phyloP scores from a whole-genome alignment of 2,113 vertebrate species.

The Hippotragus niger region DNA sequence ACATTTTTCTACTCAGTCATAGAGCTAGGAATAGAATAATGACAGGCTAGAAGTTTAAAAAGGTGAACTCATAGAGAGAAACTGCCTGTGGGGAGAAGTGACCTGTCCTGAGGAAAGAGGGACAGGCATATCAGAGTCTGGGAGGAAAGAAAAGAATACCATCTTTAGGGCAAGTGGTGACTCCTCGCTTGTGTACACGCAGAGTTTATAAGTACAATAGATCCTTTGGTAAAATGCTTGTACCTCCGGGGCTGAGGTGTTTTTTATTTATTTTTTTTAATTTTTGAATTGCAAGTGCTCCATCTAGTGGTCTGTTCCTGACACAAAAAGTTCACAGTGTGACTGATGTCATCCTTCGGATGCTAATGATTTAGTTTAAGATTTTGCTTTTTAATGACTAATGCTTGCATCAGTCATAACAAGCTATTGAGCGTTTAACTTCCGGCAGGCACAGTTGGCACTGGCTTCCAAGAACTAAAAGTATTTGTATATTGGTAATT shows the following conservation, averaged over 20 bases:
- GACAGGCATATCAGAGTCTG: slow-evolving; percentile 35
- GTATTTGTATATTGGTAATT: slow-evolving; percentile 55
- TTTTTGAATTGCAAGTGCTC: slow-evolving; percentile 81
- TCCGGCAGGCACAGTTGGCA: slow-evolving; percentile 49
- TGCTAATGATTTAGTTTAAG: slow-evolving; percentile 42
- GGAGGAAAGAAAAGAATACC: slow-evolving; percentile 30
- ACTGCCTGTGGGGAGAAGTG: slow-evolving; percentile 8
- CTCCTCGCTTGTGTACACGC: not conserved
- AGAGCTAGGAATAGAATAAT: not conserved
- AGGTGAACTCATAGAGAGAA: slow-evolving; percentile 28
- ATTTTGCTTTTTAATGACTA: slow-evolving; percentile 47
- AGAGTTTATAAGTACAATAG: slow-evolving; percentile 59
- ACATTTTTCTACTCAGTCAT: not conserved
- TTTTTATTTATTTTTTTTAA: not conserved
- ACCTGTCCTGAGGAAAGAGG: slow-evolving; percentile 48
- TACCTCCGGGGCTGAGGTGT: not conserved
- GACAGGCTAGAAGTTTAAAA: not conserved
- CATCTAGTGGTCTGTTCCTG: slow-evolving; percentile 76
- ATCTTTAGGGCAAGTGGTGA: not conserved
- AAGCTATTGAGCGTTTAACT: slow-evolving; percentile 49
- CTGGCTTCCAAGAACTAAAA: slow-evolving; percentile 53
- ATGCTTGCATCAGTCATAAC: slow-evolving; percentile 54
- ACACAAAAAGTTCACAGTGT: slow-evolving; percentile 18
- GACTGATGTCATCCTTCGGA: slow-evolving; percentile 41
- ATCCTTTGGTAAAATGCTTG: slow-evolving; percentile 24